Evolutionary conservation across 2,888 invertebrate genomes (phyloP).

Genomic region (Schrankia costaestrigalis): DNA sequence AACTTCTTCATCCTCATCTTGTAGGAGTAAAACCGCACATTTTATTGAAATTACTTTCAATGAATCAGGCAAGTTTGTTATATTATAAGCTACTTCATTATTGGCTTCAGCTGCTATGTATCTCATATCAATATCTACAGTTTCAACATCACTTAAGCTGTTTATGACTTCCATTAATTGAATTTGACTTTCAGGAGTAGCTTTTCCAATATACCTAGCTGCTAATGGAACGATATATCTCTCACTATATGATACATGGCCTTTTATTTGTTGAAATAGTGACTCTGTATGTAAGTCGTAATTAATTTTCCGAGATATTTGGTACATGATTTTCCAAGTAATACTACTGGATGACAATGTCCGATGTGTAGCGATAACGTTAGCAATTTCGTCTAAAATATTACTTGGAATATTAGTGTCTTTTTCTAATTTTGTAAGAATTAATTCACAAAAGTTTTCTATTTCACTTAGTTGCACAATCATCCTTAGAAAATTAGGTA

Average conservation of each 20-base stretch:
- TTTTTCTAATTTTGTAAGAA: constrained; percentile 44
- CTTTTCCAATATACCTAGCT: constrained; percentile 37
- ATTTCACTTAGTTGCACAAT: constrained; percentile 44
- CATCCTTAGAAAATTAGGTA: constrained; percentile 40
- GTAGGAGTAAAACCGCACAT: constrained; percentile 67
- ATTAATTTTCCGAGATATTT: constrained; percentile 44
- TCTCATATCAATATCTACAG: constrained; percentile 61
- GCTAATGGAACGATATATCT: constrained; percentile 60
- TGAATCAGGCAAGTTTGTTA: constrained; percentile 40
- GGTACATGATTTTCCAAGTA: constrained; percentile 57
- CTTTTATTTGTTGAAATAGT: constrained; percentile 30
- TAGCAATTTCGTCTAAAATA: constrained; percentile 34
- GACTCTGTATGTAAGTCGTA: constrained; percentile 24
- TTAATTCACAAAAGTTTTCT: constrained; percentile 45
- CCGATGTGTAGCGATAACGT: constrained; percentile 40
- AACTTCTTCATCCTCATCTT: constrained; percentile 78
- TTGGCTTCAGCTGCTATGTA: constrained; percentile 58
- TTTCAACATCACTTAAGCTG: constrained; percentile 50
- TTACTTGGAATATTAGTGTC: constrained; percentile 27
- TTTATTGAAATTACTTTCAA: constrained; percentile 56
- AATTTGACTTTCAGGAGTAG: constrained; percentile 25
- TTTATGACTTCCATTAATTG: constrained; percentile 44
- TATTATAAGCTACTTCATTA: constrained; percentile 55
- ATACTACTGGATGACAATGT: constrained; percentile 38
- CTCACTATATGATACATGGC: constrained; percentile 39